Evolutionary conservation across 2,797 vertebrate genomes (phyloP), one percentile per base, ranked within the genome.

Genomic region (Gila robusta): DNA sequence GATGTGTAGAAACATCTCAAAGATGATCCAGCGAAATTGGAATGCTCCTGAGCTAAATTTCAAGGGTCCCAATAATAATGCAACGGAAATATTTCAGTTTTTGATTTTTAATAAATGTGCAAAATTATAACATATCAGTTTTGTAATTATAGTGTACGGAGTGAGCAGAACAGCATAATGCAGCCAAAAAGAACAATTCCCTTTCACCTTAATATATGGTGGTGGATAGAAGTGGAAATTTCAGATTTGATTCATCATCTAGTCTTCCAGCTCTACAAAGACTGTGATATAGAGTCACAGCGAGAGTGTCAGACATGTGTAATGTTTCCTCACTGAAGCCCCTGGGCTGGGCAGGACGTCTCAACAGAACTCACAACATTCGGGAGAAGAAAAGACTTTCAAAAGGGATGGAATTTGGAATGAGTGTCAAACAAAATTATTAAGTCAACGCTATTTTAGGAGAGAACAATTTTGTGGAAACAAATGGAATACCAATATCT

Each of bases 241-340:
- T 44, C 6, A 0, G 52, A 78, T 59, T 28, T 28, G 59, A 64
- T 81, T 54, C 21, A n/a, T 19, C 2, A 39, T 71, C 41, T 74
- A 37, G 64, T 76, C 71, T 83, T 83, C 64, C 56, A 37, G 21
- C 28, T 41, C 28, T 41, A 54, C 82, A 77, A 41, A 28, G 62
- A 39, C 32, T 9, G 71, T 35, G 17, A 39, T 49, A 39, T 76
- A 74, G 71, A 66, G 71, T 21, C 37, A 23, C 44, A 64, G 41
- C 2, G 21, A 66, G 26, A n/a, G 71, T 74, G 19, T 66, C 28
- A 37, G 59, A 77, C 23, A 8, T 67, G 72, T 39, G 59, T 56
- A 77, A 54, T 35, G 37, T 41, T 77, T 77, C 16, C 62, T 39
- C 41, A n/a, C 3, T 32, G 44, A 83, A 64, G 71, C 59, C 71